Percentiles rank a stretch among this genome's conserved stretches.
These are phyloP conservation scores for Aphelenchoides besseyi DNA, from an alignment of 1,140 invertebrate genomes.

Conservation along the genomic window DNA sequence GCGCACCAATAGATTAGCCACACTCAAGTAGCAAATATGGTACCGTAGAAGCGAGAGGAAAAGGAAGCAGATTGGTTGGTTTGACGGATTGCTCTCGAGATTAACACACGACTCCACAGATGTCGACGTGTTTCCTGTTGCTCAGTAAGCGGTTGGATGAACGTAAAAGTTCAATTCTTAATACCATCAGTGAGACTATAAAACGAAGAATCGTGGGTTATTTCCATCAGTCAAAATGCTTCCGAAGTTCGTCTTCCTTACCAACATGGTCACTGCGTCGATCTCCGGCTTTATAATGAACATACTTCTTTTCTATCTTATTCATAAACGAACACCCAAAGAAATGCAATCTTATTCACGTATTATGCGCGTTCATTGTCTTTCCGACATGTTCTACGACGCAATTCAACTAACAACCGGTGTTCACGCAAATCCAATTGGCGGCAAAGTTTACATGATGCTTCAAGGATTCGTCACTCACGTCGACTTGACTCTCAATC, in stretches of 20 bases:
- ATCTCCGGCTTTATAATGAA: not conserved
- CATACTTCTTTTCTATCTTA: not conserved
- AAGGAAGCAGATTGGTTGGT: no score
- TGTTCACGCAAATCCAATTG: not conserved
- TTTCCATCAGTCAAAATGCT: not conserved
- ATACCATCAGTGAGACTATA: not conserved
- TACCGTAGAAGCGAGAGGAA: no score
- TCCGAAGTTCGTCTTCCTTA: not conserved
- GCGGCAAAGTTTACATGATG: not conserved
- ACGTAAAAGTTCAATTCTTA: not conserved
- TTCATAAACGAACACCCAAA: not conserved
- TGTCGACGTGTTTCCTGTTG: not conserved
- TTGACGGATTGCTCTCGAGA: no score
- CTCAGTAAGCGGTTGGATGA: not conserved
- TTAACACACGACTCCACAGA: no score
- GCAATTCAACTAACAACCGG: not conserved
- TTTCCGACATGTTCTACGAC: slow-evolving; percentile 1
- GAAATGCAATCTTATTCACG: not conserved
- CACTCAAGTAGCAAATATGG: no score
- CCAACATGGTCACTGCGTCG: not conserved
- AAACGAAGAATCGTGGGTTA: not conserved
- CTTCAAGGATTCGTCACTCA: not conserved
- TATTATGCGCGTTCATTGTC: not conserved
- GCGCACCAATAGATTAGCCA: no score
- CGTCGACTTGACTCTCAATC: not conserved